Percentiles rank a stretch among this genome's conserved stretches.
Conservation (phyloP, 2,888 invertebrate genomes). For the Dione vanillae region DNA sequence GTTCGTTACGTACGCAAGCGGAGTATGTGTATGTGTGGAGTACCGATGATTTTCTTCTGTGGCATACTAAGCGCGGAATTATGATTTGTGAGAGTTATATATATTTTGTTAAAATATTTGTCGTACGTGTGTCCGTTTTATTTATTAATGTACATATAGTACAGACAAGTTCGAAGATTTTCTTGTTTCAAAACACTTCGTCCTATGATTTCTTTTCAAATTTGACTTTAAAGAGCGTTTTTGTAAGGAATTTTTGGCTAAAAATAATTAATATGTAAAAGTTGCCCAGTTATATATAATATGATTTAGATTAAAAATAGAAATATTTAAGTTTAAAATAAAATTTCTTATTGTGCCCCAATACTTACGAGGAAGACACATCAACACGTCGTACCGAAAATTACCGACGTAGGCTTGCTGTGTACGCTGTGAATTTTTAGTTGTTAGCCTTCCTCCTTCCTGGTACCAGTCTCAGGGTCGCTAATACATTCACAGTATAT, state of each 20-base stretch:
- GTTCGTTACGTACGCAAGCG: slow-evolving; percentile 64
- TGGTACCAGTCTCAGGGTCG: slow-evolving; percentile 62
- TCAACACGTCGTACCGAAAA: slow-evolving; percentile 76
- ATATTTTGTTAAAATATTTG: neutral
- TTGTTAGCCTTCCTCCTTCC: slow-evolving; percentile 73
- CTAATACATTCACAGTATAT: slow-evolving; percentile 39
- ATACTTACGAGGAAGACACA: slow-evolving; percentile 70
- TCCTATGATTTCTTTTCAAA: neutral
- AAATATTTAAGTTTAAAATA: too few relatives aligned
- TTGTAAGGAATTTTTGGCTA: too few relatives aligned
- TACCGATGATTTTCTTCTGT: slow-evolving; percentile 71
- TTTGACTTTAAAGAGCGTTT: too few relatives aligned
- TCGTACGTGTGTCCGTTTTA: neutral
- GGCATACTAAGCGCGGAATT: slow-evolving; percentile 59
- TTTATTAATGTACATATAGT: neutral
- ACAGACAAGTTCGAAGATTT: too few relatives aligned
- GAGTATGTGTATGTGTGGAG: slow-evolving; percentile 55
- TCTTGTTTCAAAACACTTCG: neutral
- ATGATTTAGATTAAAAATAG: too few relatives aligned
- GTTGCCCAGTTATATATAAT: too few relatives aligned
- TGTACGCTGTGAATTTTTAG: slow-evolving; percentile 78
- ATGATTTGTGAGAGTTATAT: neutral
- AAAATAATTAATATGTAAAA: too few relatives aligned
- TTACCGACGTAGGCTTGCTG: slow-evolving; percentile 66
- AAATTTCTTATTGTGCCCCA: slow-evolving; percentile 50